Conservation (phyloP, 2,797 vertebrate species). For the Nyctalus aviator region DNA sequence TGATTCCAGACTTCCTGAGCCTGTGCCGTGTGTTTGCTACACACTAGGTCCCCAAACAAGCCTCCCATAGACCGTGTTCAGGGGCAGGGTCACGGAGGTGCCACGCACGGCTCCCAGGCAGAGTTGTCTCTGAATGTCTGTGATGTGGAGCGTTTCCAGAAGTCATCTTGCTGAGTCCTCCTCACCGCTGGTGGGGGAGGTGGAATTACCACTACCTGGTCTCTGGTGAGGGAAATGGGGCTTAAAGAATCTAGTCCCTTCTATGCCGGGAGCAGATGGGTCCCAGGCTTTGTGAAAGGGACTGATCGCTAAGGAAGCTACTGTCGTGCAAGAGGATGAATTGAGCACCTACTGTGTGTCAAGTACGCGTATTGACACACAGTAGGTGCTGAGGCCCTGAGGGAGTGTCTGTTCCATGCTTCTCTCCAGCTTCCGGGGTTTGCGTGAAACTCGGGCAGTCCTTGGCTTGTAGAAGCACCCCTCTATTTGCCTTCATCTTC, state of each 20-base stretch:
- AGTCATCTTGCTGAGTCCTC: not conserved
- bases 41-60: not conserved
- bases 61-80: not conserved
- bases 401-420: not conserved
- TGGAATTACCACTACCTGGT: not conserved
- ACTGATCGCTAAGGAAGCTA: not conserved
- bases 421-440: not conserved
- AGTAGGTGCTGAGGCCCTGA: not conserved
- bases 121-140: not conserved
- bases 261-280: rapidly evolving
- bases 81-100: not conserved
- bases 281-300: not conserved
- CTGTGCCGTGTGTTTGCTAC: too few relatives aligned
- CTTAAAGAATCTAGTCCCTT: not conserved
- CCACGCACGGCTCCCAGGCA: rapidly evolving
- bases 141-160: too few relatives aligned
- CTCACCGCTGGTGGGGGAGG: not conserved
- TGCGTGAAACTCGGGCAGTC: not conserved
- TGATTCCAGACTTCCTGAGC: not conserved
- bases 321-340: not conserved
- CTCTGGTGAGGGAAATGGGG: not conserved
- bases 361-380: not conserved
- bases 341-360: not conserved
- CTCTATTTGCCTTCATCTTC: not conserved
- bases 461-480: not conserved